Evolutionary conservation across 1,140 invertebrate genomes (phyloP), one percentile per base, ranked within the genome.

Genomic region (Phymorhynchus buccinoides): DNA sequence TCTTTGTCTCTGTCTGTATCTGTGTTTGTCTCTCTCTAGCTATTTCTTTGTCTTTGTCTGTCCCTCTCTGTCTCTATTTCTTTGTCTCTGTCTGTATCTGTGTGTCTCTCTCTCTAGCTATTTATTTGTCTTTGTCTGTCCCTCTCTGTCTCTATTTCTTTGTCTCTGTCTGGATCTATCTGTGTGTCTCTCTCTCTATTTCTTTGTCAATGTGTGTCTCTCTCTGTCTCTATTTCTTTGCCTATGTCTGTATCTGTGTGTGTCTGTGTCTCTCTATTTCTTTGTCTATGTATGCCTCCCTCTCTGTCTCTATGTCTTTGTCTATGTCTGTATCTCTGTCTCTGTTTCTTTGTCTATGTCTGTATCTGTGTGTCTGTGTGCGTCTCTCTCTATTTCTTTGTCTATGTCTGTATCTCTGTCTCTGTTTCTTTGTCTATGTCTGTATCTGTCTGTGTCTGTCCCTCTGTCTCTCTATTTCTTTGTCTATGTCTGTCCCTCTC

Each of bases 281-380:
- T 52, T 0, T 52, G 48, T 2, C 48, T 9, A 52, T 18, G 12
- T 52, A 9, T 14, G 48, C n/a, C n/a, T n/a, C n/a, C n/a, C n/a
- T n/a, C n/a, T n/a, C n/a, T n/a, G n/a, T n/a, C n/a, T n/a, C n/a
- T n/a, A n/a, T n/a, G n/a, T n/a, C n/a, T n/a, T 52, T 52, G 22
- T 2, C 22, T 52, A 18, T 52, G 22, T 52, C 2, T 18, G 32
- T 35, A 35, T 37, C 1, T 39, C 32, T 75, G 71, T 75, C 32
- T 37, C 7, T 32, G 35, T 37, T 30, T 75, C 9, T 75, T 30
- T 75, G 71, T 75, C 32, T 75, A 35, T 75, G 71, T 75, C 32
- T 75, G 71, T 75, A 35, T 75, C 32, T 75, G 71, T 75, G 71
- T 75, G 71, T 37, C 32, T 75, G 71, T 37, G 71, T 75, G 71